These are phyloP conservation scores for Entosphenus tridentatus DNA, from an alignment of 2,113 vertebrate genomes.

Conservation along the genomic window DNA sequence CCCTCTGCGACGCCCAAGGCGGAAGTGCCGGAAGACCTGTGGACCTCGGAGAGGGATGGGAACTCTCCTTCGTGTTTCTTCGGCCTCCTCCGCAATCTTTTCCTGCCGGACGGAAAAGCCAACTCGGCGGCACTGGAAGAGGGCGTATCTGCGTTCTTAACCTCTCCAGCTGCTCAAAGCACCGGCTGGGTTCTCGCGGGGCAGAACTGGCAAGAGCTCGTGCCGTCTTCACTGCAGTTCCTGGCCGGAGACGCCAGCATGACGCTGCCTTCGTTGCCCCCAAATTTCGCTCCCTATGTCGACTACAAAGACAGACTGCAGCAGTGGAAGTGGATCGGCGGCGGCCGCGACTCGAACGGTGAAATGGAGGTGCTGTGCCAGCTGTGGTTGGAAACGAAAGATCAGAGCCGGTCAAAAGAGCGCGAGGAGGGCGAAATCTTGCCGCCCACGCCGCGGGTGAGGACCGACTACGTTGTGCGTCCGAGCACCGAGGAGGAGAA, in stretches of 20 bases:
- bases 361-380: conserved; percentile 67
- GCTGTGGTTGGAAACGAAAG: conserved; percentile 86
- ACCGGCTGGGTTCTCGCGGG: conserved; percentile 69
- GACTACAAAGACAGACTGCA: conserved; percentile 66
- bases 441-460: conserved; percentile 29
- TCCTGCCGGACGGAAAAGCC: conserved; percentile 39
- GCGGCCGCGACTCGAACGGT: conserved; percentile 60
- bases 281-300: conserved; percentile 61
- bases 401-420: conserved; percentile 72
- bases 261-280: conserved; percentile 32
- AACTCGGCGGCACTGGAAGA: conserved; percentile 66
- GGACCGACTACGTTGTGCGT: conserved; percentile 84
- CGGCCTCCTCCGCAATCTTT: conserved; percentile 52
- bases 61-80: conserved; percentile 46
- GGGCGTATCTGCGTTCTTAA: conserved; percentile 67
- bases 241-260: conserved; percentile 71
- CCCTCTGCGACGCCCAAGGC: too few species aligned
- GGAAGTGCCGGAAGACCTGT: too few species aligned
- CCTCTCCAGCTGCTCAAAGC: conserved; percentile 56
- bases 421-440: background rate
- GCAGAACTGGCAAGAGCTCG: conserved; percentile 74
- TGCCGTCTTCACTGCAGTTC: conserved; percentile 62
- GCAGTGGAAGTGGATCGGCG: conserved; percentile 79
- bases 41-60: too few species aligned
- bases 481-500: conserved; percentile 91